Base-by-base conservation (phyloP, 2,113 vertebrate species). In the Gymnocephalus cernua region DNA sequence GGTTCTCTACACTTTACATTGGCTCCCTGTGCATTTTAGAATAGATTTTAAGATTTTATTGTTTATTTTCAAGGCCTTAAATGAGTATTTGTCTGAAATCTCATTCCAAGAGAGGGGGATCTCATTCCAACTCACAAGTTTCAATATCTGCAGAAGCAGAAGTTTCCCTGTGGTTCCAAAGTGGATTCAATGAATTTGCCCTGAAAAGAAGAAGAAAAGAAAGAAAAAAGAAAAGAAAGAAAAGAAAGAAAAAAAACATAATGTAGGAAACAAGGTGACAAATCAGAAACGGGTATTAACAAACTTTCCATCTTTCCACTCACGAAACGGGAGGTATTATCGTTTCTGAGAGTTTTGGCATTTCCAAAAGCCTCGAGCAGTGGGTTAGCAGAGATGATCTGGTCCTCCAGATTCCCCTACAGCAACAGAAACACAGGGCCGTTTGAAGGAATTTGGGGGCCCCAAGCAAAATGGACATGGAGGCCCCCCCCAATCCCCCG, bases 181-280 rank as follows among this genome's bases (percentile, higher is more conserved):
- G 80, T 95, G 94, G 69, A 95, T 95, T 88, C 91, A 65, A 94
- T 95, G 80, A 95, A 95, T 92, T 95, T 94, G 23, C 94, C 93
- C 94, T 94, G 77, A 25, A 86, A 87, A n/a, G n/a, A n/a, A n/a
- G n/a, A n/a, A n/a, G n/a, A n/a, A n/a, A 35, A 53, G n/a, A n/a
- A 29, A 4, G 29, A 29, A 3, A 29, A 0, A 1, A 4, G n/a
- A n/a, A n/a, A n/a, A n/a, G n/a, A n/a, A n/a, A n/a, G n/a, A n/a
- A n/a, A 35, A 53, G n/a, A n/a, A 29, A 4, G 29, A 29, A 3
- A 29, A 0, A 1, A 4, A 29, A 41, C 1, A 44, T 1, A 10
- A 44, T 68, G 4, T 4, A 1, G 9, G 4, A 38, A 53, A 53
- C 1, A 25, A 57, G 2, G 14, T 5, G 9, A 50, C 1, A 44